These are phyloP conservation scores for Tupiocoris notatus DNA, from an alignment of 2,888 invertebrate genomes.

Conservation along the genomic window DNA sequence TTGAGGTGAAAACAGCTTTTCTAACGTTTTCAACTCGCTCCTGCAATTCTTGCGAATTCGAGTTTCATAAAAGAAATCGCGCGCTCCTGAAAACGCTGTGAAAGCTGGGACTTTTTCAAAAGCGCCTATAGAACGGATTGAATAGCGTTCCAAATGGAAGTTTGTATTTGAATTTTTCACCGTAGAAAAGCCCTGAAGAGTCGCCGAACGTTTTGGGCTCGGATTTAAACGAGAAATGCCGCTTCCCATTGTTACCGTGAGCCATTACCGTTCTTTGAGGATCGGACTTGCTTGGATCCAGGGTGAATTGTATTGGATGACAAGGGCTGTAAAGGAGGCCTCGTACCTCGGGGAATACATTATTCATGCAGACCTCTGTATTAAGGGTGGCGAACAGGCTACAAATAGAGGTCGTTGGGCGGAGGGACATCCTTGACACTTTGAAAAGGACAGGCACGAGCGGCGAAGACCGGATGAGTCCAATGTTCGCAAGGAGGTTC, in stretches of 20 bases:
- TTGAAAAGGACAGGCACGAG: neutral
- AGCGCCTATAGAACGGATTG: neutral
- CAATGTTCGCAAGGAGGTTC: too few relatives aligned
- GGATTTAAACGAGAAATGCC: neutral
- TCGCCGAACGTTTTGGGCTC: too few relatives aligned
- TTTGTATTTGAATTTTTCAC: conserved; percentile 31
- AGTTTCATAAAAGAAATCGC: too few relatives aligned
- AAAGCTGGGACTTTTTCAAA: neutral
- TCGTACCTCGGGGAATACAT: conserved; percentile 22
- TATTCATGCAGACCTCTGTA: conserved; percentile 25
- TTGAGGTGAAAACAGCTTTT: too few relatives aligned
- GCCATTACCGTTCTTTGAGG: neutral
- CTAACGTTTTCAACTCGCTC: too few relatives aligned
- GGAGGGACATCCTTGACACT: neutral
- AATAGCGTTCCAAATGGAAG: conserved; percentile 16
- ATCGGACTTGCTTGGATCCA: neutral
- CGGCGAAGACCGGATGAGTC: neutral
- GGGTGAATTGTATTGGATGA: conserved; percentile 5
- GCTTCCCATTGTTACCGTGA: conserved; percentile 20
- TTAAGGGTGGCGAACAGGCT: conserved; percentile 12
- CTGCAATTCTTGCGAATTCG: too few relatives aligned
- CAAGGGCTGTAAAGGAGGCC: neutral
- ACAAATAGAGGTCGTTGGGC: conserved; percentile 11
- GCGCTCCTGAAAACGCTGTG: neutral
- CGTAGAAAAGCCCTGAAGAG: conserved; percentile 5